Conservation (phyloP, 2,797 vertebrate species). For the Molossus molossus region DNA sequence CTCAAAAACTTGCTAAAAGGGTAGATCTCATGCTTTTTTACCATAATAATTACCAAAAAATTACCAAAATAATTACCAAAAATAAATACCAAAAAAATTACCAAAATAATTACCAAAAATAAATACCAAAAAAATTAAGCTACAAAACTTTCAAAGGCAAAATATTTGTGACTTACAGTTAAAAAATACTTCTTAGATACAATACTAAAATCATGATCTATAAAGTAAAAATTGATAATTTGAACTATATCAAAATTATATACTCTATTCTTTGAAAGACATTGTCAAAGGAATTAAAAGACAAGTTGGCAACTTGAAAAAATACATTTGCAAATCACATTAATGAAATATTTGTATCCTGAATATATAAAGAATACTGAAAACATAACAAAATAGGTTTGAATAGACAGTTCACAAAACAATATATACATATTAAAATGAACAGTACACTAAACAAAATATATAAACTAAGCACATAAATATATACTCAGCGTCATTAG, state of each 20-base stretch:
- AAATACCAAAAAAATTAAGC: slow-evolving; percentile 29
- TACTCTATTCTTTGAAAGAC: slow-evolving; percentile 1
- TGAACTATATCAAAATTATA: neutral
- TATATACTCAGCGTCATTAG: neutral
- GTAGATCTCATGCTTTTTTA: neutral
- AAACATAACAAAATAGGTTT: neutral
- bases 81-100: too few relatives aligned
- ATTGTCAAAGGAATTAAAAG: neutral
- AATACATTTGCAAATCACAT: neutral
- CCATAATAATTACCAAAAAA: too few relatives aligned
- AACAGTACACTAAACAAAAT: neutral
- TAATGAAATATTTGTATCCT: neutral
- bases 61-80: too few relatives aligned
- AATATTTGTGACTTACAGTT: neutral
- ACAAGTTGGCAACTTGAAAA: neutral
- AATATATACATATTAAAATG: neutral
- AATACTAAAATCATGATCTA: neutral
- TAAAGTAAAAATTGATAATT: neutral
- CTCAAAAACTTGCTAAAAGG: neutral
- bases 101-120: too few relatives aligned
- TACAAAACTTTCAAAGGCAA: neutral
- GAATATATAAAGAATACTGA: slow-evolving; percentile 27
- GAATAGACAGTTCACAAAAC: neutral
- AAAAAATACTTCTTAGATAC: neutral
- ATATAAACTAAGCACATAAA: neutral